A percentile compares a stretch with the other conserved stretches of the same genome.
Conservation (phyloP, 2,888 invertebrate species). For the Slavum lentiscoides region DNA sequence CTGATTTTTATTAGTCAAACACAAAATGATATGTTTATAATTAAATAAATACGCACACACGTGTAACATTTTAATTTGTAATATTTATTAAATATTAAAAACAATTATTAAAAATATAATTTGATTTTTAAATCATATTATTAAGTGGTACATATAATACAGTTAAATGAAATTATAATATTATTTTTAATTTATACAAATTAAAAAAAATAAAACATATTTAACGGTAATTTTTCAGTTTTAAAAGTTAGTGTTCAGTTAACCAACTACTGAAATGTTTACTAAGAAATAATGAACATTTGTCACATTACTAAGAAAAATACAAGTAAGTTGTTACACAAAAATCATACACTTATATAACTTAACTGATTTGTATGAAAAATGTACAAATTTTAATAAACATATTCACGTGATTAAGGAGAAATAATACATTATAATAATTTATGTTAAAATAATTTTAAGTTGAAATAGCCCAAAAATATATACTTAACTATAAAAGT, state of each 20-base stretch:
- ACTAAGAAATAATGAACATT: background rate
- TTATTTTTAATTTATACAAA: background rate
- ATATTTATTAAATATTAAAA: no score
- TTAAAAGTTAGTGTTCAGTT: background rate
- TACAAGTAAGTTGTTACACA: background rate
- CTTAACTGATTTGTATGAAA: background rate
- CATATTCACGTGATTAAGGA: background rate
- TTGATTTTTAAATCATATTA: background rate
- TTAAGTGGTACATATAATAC: background rate
- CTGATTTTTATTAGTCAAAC: background rate
- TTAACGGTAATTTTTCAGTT: background rate
- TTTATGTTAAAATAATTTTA: background rate
- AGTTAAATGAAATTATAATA: background rate
- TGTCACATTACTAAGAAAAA: background rate
- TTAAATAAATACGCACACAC: background rate
- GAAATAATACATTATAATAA: background rate
- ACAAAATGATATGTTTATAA: background rate
- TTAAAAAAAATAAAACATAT: background rate
- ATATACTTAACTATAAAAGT: background rate
- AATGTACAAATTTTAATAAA: background rate
- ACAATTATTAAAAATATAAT: no score
- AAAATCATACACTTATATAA: background rate
- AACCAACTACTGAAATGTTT: background rate
- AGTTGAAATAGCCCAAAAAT: background rate
- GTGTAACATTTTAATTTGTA: no score